Evolutionary conservation across 1,140 invertebrate genomes (phyloP).

Genomic region (Dryas iulia): DNA sequence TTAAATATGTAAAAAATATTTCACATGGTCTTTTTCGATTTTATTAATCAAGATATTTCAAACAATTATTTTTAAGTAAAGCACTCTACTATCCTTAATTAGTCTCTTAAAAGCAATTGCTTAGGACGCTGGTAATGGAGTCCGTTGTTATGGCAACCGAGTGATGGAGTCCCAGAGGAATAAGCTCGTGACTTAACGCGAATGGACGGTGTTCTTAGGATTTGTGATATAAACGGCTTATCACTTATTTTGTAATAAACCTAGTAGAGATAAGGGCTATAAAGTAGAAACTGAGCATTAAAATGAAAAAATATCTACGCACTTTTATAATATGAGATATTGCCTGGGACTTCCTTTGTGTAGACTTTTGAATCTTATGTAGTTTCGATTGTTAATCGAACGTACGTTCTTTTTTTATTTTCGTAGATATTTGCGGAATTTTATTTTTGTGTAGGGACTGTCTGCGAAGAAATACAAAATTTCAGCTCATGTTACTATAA

Average conservation of each 20-base stretch:
- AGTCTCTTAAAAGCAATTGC: slow-evolving; percentile 34
- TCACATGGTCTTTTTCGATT: not conserved
- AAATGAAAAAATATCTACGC: not conserved
- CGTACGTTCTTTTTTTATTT: too few species aligned
- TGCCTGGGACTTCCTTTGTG: too few species aligned
- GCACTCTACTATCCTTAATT: slow-evolving; percentile 10
- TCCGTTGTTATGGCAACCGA: slow-evolving; percentile 38
- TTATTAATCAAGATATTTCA: not conserved
- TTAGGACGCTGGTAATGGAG: slow-evolving; percentile 34
- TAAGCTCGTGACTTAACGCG: slow-evolving; percentile 31
- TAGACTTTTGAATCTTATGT: too few species aligned
- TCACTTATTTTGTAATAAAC: slow-evolving; percentile 21
- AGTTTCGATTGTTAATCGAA: too few species aligned
- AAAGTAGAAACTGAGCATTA: not conserved
- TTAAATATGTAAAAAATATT: not conserved
- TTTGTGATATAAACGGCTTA: slow-evolving; percentile 15
- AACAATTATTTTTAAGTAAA: not conserved
- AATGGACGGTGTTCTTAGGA: slow-evolving; percentile 5
- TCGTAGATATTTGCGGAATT: too few species aligned
- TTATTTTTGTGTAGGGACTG: too few species aligned
- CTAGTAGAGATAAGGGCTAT: not conserved
- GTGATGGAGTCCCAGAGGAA: slow-evolving; percentile 36
- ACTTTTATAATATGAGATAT: not conserved
- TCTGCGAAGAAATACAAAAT: too few species aligned
- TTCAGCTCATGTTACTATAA: too few species aligned